These are phyloP conservation scores for Anaspis maculata DNA, from an alignment of 2,888 invertebrate species.

Conservation along the genomic window DNA sequence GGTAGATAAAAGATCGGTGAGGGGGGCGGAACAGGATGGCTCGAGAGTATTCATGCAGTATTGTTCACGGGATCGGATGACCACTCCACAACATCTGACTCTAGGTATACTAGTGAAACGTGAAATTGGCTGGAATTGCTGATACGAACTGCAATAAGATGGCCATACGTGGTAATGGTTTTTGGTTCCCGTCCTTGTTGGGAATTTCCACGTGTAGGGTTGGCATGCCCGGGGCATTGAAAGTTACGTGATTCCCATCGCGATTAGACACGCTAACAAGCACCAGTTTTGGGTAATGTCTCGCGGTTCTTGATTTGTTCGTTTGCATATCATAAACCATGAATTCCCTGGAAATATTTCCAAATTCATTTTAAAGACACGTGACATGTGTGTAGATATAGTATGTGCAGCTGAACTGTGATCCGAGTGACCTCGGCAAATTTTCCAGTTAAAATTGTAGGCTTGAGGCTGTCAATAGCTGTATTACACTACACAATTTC, in stretches of 20 bases:
- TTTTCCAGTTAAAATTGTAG: too few species aligned
- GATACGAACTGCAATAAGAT: neutral
- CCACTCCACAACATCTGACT: neutral
- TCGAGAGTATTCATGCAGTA: too few species aligned
- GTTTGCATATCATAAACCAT: slow-evolving; percentile 40
- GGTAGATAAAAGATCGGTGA: too few species aligned
- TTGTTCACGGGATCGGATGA: too few species aligned
- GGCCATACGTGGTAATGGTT: neutral
- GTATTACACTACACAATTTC: too few species aligned
- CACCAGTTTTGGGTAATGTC: slow-evolving; percentile 43
- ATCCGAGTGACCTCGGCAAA: too few species aligned
- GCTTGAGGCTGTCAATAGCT: too few species aligned
- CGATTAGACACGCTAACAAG: slow-evolving; percentile 39
- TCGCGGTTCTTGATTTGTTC: slow-evolving; percentile 39
- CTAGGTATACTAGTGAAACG: neutral
- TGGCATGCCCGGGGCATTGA: slow-evolving; percentile 44
- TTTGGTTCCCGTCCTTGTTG: slow-evolving; percentile 18
- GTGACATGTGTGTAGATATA: slow-evolving; percentile 7
- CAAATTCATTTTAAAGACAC: slow-evolving; percentile 6
- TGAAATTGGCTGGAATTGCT: too few species aligned
- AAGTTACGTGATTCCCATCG: slow-evolving; percentile 37
- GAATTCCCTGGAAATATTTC: slow-evolving; percentile 38
- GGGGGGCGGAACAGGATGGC: too few species aligned
- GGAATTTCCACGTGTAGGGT: slow-evolving; percentile 41
- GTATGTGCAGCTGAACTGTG: neutral